phyloP scores from a whole-genome alignment of 2,888 invertebrate species.

The Merodon equestris region DNA sequence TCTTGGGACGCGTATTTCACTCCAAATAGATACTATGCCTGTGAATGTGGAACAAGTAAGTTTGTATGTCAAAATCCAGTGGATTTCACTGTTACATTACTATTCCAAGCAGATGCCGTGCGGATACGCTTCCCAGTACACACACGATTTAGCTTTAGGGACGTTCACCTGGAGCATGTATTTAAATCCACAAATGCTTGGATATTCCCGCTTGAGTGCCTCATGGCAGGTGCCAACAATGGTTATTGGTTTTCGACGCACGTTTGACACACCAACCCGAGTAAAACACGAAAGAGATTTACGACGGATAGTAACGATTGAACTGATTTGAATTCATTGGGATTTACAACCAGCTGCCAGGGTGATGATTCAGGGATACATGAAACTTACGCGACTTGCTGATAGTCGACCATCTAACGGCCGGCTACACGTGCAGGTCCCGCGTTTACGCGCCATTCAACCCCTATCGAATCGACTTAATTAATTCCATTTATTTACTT shows the following conservation, averaged over 20 bases:
- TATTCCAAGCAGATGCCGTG: constrained; percentile 1
- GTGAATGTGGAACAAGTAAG: no score
- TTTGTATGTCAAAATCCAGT: no score
- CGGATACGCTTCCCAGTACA: not conserved
- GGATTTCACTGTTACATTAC: constrained; percentile 7
- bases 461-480: constrained; percentile 27
- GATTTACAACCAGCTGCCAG: constrained; percentile 18
- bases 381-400: constrained; percentile 16
- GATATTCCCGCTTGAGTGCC: no score
- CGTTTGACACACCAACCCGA: constrained; percentile 12
- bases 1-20: no score
- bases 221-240: not conserved
- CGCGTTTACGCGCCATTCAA: no score
- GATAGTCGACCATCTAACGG: not conserved
- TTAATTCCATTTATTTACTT: constrained; percentile 51
- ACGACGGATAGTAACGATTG: constrained; percentile 29
- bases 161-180: constrained; percentile 16
- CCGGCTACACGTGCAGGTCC: not conserved
- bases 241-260: constrained; percentile 30
- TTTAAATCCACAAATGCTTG: not conserved
- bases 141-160: constrained; percentile 39
- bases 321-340: constrained; percentile 47
- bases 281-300: not conserved
- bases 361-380: constrained; percentile 31
- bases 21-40: no score